A percentile compares a stretch with the other conserved stretches of the same genome.
These are phyloP conservation scores for Gracilinanus agilis DNA, from an alignment of 2,113 vertebrate species.

Conservation along the genomic window DNA sequence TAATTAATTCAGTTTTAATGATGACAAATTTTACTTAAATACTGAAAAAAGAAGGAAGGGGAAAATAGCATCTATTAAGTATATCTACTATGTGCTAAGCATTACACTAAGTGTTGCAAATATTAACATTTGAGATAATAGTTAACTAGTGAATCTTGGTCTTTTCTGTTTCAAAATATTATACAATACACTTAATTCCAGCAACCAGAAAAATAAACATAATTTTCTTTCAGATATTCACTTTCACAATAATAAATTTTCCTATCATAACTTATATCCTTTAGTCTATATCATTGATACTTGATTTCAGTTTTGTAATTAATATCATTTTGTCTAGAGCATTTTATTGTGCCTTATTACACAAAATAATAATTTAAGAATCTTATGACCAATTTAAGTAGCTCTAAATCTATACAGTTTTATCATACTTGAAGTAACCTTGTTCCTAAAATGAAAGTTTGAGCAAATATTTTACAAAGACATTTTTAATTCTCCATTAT, in stretches of 20 bases:
- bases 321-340: conserved; percentile 20
- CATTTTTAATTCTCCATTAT: conserved; percentile 8
- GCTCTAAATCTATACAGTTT: conserved; percentile 33
- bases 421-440: conserved; percentile 36
- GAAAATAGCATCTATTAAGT: neutral
- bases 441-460: conserved; percentile 22
- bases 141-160: conserved; percentile 23
- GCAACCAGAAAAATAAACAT: conserved; percentile 37
- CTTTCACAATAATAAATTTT: conserved; percentile 31
- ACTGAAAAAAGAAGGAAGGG: conserved; percentile 6
- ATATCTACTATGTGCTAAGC: neutral
- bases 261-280: neutral
- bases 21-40: conserved; percentile 17
- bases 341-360: conserved; percentile 13
- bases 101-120: neutral
- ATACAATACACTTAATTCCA: conserved; percentile 42
- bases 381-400: conserved; percentile 30
- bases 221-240: conserved; percentile 36
- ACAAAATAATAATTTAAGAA: conserved; percentile 45
- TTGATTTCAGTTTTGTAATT: conserved; percentile 29
- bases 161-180: conserved; percentile 12
- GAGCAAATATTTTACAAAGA: neutral
- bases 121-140: neutral
- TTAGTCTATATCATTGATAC: conserved; percentile 26
- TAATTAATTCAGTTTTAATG: conserved; percentile 16